These are phyloP conservation scores for Rhyacophila evoluta DNA, from an alignment of 2,888 invertebrate genomes.

Conservation along the genomic window DNA sequence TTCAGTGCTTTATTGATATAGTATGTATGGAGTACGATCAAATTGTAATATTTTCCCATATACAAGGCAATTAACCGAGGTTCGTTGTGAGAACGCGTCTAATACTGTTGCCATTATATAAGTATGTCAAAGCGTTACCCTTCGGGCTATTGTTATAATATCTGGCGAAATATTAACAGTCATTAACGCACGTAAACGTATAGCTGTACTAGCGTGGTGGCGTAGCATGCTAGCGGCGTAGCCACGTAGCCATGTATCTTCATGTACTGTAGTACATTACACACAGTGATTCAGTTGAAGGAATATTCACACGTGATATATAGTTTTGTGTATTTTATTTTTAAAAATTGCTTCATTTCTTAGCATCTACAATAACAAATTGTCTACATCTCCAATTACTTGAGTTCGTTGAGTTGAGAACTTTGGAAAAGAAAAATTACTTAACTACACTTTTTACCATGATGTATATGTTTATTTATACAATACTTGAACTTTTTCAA, in stretches of 20 bases:
- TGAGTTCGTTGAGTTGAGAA: too few relatives aligned
- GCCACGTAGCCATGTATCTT: background rate
- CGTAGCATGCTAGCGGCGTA: background rate
- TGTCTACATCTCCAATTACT: too few relatives aligned
- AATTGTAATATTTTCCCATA: background rate
- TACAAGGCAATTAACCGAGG: background rate
- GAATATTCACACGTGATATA: background rate
- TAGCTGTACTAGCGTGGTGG: background rate
- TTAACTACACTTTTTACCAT: too few relatives aligned
- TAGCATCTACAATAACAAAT: background rate
- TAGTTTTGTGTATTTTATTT: background rate
- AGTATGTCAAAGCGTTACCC: conserved; percentile 16
- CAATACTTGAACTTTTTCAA: too few relatives aligned
- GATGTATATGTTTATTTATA: too few relatives aligned
- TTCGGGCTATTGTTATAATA: conserved; percentile 38
- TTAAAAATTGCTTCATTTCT: background rate
- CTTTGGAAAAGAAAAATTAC: too few relatives aligned
- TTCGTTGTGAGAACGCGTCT: background rate
- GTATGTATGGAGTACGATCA: background rate
- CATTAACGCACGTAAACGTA: conserved; percentile 48
- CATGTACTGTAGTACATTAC: too few relatives aligned
- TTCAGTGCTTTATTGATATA: background rate
- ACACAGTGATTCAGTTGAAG: too few relatives aligned
- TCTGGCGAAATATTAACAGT: conserved; percentile 50
- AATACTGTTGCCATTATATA: background rate